phyloP scores from a whole-genome alignment of 2,113 vertebrate species.

The Callaeas wilsoni region DNA sequence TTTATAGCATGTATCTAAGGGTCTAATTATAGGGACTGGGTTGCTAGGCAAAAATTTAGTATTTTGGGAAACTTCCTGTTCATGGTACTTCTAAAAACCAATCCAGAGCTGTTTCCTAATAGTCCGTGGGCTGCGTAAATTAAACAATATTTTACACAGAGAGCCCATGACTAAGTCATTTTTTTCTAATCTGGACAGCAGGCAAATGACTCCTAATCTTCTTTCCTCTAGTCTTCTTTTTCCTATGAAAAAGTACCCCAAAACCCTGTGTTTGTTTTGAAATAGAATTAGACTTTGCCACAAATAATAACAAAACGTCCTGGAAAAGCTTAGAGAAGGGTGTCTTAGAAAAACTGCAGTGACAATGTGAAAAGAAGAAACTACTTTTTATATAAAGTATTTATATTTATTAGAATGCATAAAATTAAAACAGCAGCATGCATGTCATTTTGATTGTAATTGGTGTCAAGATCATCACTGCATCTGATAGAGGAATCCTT shows the following conservation, averaged over 20 bases:
- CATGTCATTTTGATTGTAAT: not conserved
- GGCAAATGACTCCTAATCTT: not conserved
- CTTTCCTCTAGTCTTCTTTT: not conserved
- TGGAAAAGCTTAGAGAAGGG: not conserved
- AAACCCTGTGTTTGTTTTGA: not conserved
- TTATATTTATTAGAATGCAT: not conserved
- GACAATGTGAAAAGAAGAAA: not conserved
- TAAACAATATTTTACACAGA: not conserved
- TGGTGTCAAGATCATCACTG: not conserved
- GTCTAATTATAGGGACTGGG: conserved; percentile 23
- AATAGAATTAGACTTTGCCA: not conserved
- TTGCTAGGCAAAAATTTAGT: conserved; percentile 52
- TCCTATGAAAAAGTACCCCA: not conserved
- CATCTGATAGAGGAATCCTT: not conserved
- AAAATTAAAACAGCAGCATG: not conserved
- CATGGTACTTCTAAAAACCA: not conserved
- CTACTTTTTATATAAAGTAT: not conserved
- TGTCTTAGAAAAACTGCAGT: not conserved
- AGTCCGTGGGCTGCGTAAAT: not conserved
- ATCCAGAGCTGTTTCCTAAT: not conserved
- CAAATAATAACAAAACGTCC: not conserved
- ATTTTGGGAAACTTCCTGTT: conserved; percentile 51
- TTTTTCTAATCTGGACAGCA: not conserved
- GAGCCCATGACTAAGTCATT: not conserved
- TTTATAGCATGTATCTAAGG: not conserved